A percentile compares a stretch with the other conserved stretches of the same genome.
These are phyloP conservation scores for Athene cunicularia DNA, from an alignment of 2,113 vertebrate genomes.

Conservation along the genomic window DNA sequence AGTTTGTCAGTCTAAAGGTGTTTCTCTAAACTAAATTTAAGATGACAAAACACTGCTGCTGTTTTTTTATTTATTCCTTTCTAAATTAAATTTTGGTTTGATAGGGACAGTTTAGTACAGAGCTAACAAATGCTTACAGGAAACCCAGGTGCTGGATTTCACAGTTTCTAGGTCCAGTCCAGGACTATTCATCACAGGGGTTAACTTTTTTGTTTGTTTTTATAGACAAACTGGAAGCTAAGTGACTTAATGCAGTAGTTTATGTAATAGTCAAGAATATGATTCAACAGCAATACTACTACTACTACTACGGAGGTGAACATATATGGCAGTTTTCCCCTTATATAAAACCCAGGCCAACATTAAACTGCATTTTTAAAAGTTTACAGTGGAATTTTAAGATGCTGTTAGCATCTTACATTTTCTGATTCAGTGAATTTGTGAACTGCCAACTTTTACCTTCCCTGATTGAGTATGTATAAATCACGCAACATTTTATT, in stretches of 20 bases:
- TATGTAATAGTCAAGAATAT: neutral
- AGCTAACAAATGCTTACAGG: neutral
- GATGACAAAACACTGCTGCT: neutral
- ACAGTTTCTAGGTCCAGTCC: neutral
- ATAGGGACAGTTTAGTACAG: neutral
- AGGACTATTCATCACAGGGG: neutral
- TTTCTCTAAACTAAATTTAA: neutral
- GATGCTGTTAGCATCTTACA: neutral
- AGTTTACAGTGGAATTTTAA: neutral
- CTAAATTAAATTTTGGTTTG: neutral
- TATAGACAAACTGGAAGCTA: neutral
- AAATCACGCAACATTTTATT: slow-evolving; percentile 4
- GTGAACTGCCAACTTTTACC: slow-evolving; percentile 9
- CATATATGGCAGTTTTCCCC: neutral
- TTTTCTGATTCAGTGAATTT: neutral
- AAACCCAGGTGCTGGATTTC: neutral
- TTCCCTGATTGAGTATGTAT: neutral
- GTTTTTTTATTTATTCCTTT: neutral
- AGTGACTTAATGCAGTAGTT: neutral
- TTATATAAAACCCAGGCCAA: neutral
- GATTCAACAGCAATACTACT: neutral
- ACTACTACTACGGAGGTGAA: neutral
- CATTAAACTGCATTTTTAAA: neutral
- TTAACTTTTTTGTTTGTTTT: neutral
- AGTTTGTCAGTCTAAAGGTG: neutral